Base-by-base conservation (phyloP, 2,888 invertebrate genomes). In the Tuta absoluta region DNA sequence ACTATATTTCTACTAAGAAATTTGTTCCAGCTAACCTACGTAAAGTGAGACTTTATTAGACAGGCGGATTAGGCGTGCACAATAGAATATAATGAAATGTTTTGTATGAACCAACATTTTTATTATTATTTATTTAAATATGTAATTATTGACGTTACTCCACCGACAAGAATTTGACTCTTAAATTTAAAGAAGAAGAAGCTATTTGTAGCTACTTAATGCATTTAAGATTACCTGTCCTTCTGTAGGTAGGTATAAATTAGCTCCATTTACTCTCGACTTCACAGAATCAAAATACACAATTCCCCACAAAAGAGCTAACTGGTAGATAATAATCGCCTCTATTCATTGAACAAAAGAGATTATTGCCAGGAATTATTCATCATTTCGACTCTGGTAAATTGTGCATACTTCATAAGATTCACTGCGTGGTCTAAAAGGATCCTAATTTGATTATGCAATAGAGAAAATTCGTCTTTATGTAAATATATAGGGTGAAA, bases 291-390 rank as follows among this genome's bases (percentile, higher is more conserved):
- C 23, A 24, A 24, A 45, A 45, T 45, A 23, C 49, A 21, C 12
- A 4, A 12, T 53, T 23, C 51, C 58, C 66, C 65, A 70, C 70
- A 69, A 65, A 64, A 69, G 61, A 37, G 61, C 65, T 63, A 70
- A 64, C 65, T 24, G 45, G 14, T 53, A 53, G 45, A 53, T 53
- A 53, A 23, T 53, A 53, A 53, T 49, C 48, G 64, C 57, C 66
- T 62, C 68, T 67, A 73, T 71, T 71, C 65, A 66, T 64, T 64
- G 62, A 59, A 67, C 70, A 72, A 69, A 71, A 68, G 62, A 66
- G 12, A 23, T 53, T 53, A 23, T 21, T 69, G 64, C 67, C 63
- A 37, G 63, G 62, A 67, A 72, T 71, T 71, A 73, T 67, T 73
- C 71, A 70, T 66, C 68, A 66, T 67, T 66, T 65, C 57, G 21